Evolutionary conservation across 2,888 invertebrate species (phyloP).

Genomic region (Stegophylla sp.): DNA sequence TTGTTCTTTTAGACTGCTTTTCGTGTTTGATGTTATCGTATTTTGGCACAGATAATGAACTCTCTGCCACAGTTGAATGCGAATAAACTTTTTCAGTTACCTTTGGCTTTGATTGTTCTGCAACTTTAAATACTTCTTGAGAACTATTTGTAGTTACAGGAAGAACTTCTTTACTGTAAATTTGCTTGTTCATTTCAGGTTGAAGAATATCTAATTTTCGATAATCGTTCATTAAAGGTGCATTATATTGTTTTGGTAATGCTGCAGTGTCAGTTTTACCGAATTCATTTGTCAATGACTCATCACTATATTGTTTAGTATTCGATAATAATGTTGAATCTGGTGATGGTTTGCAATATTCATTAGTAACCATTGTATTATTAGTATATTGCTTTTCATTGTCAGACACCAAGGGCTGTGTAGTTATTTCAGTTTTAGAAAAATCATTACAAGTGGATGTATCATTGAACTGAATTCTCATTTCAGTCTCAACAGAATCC

Average conservation of each 20-base stretch:
- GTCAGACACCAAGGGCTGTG: background rate
- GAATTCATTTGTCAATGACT: slow-evolving; percentile 26
- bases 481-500: slow-evolving; percentile 14
- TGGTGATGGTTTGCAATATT: slow-evolving; percentile 29
- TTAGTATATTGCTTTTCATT: slow-evolving; percentile 30
- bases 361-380: slow-evolving; percentile 1
- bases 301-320: slow-evolving; percentile 26
- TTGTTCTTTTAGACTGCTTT: slow-evolving; percentile 48
- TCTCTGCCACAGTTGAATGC: background rate
- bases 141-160: background rate
- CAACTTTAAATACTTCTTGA: slow-evolving; percentile 29
- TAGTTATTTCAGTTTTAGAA: slow-evolving; percentile 7
- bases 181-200: slow-evolving; percentile 40
- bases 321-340: slow-evolving; percentile 18
- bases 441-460: slow-evolving; percentile 22
- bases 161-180: slow-evolving; percentile 32
- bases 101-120: slow-evolving; percentile 28
- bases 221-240: slow-evolving; percentile 33
- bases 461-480: slow-evolving; percentile 19
- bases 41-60: slow-evolving; percentile 29
- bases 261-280: background rate
- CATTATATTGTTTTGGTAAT: slow-evolving; percentile 39
- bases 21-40: slow-evolving; percentile 36
- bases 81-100: slow-evolving; percentile 34
- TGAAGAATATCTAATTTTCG: slow-evolving; percentile 39